Percentiles rank a stretch among this genome's conserved stretches.
Evolutionary conservation across 1,140 invertebrate species (phyloP).

Genomic region (Drosophila eugracilis): DNA sequence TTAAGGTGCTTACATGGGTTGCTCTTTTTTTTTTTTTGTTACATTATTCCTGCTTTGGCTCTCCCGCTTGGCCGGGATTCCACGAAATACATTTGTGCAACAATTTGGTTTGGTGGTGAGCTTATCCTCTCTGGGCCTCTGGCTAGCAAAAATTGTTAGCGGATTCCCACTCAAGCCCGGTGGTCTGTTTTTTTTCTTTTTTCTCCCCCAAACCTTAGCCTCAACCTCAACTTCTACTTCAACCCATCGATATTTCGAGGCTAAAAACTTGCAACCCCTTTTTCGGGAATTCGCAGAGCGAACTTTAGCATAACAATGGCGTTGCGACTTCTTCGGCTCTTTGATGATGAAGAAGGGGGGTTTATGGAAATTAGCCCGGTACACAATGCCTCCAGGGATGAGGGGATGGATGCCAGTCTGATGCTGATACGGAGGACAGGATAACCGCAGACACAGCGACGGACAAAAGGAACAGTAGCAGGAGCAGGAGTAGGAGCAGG

Average conservation of each 20-base stretch:
- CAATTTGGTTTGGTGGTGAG: slow-evolving; percentile 80
- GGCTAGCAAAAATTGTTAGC: slow-evolving; percentile 56
- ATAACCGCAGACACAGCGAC: too few relatives aligned
- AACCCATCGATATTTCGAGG: slow-evolving; percentile 2
- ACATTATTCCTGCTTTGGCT: slow-evolving; percentile 27
- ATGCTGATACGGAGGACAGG: slow-evolving; percentile 35
- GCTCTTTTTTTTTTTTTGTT: slow-evolving; percentile 58
- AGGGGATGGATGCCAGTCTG: slow-evolving; percentile 21
- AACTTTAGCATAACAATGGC: slow-evolving; percentile 81
- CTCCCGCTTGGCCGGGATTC: slow-evolving; percentile 29
- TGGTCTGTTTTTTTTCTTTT: slow-evolving; percentile 12
- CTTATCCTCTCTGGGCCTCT: slow-evolving; percentile 53
- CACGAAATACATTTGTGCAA: slow-evolving; percentile 57
- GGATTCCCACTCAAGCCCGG: slow-evolving; percentile 55
- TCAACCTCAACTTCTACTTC: too few relatives aligned
- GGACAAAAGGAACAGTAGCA: too few relatives aligned
- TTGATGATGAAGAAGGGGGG: slow-evolving; percentile 29
- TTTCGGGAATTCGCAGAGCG: slow-evolving; percentile 20
- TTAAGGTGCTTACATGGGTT: slow-evolving; percentile 82
- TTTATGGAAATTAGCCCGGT: slow-evolving; percentile 79
- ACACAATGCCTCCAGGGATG: slow-evolving; percentile 62
- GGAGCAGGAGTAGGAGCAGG: too few relatives aligned
- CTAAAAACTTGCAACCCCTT: slow-evolving; percentile 64
- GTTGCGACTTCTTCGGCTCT: slow-evolving; percentile 62
- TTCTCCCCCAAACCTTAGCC: neutral